Percentiles rank a stretch among this genome's conserved stretches.
These are phyloP conservation scores for Hippolais icterina DNA, from an alignment of 2,113 vertebrate genomes.

Conservation along the genomic window DNA sequence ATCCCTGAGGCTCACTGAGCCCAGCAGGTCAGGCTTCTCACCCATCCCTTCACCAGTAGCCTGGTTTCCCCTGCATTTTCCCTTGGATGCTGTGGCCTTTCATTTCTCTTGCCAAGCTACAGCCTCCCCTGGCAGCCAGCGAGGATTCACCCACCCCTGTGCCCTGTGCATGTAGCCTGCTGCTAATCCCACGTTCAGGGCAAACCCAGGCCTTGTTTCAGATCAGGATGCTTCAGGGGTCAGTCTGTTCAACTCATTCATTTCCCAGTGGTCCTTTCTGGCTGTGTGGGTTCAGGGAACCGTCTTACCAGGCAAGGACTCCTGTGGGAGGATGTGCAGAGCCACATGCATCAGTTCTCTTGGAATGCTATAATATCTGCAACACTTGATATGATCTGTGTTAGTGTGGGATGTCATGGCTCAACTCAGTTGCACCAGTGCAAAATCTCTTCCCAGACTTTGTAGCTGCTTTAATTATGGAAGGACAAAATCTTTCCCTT, in stretches of 20 bases:
- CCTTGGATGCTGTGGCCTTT: not conserved
- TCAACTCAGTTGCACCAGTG: not conserved
- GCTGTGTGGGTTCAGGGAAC: not conserved
- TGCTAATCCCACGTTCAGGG: rapidly evolving
- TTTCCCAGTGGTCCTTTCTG: not conserved
- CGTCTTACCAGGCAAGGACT: not conserved
- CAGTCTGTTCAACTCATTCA: not conserved
- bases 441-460: not conserved
- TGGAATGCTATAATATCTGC: not conserved
- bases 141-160: not conserved
- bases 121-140: not conserved
- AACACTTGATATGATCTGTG: not conserved
- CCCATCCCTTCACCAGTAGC: not conserved
- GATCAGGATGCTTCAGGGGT: not conserved
- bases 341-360: rapidly evolving
- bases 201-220: not conserved
- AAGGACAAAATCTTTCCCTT: not conserved
- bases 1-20: rapidly evolving
- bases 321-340: not conserved
- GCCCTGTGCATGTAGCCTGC: not conserved
- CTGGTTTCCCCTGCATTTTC: not conserved
- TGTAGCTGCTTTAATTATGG: not conserved
- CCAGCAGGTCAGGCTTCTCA: not conserved
- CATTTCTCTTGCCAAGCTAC: not conserved
- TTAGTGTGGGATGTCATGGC: too few relatives aligned